Evolutionary conservation across 2,113 vertebrate genomes (phyloP), one percentile per base, ranked within the genome.

Genomic region (Azemiops feae): DNA sequence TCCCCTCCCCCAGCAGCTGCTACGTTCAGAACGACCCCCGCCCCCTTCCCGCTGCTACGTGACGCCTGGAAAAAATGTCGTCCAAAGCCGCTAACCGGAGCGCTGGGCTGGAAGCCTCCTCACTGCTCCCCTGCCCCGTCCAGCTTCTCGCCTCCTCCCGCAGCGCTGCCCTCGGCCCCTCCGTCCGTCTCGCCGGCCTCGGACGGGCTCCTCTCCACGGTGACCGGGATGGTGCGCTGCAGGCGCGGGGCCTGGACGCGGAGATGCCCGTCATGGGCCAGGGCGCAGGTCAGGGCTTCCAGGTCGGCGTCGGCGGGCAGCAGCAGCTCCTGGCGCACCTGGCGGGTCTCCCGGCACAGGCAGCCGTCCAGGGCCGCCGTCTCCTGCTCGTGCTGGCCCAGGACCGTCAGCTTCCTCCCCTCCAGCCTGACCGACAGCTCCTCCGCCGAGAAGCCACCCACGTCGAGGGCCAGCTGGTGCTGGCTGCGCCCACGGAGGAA

Each of bases 101-200:
- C 9, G 1, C 58, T 30, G 25, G 58, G 58, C 27, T 0, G 27
- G 27, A 30, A 4, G 4, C 18, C 3, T 14, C 14, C 27, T 90
- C 58, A 12, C 89, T 52, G 18, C 27, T 52, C 27, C 0, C 45
- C 89, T 18, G 25, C 25, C 22, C 11, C 23, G 39, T 50, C 89
- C 3, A 1, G 1, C 23, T 47, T 16, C 3, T 64, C 55, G 10
- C 11, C 11, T 14, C 23, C 22, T 7, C 47, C 47, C 47, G 47
- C 47, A 50, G 6, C 2, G 0, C 2, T 5, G 12, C 12, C 39
- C 7, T 14, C 2, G 34, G 34, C 25, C 22, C 14, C 34, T 6
- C 7, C 10, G 22, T n/a, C 25, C 4, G 12, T 14, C 0, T 11
- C 39, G 1, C 43, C 0, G 1, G 2, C 6, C 16, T 27, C 57